Evolutionary conservation across 2,113 vertebrate species (phyloP), one percentile per base, ranked within the genome.

Genomic region (Callorhinus ursinus): DNA sequence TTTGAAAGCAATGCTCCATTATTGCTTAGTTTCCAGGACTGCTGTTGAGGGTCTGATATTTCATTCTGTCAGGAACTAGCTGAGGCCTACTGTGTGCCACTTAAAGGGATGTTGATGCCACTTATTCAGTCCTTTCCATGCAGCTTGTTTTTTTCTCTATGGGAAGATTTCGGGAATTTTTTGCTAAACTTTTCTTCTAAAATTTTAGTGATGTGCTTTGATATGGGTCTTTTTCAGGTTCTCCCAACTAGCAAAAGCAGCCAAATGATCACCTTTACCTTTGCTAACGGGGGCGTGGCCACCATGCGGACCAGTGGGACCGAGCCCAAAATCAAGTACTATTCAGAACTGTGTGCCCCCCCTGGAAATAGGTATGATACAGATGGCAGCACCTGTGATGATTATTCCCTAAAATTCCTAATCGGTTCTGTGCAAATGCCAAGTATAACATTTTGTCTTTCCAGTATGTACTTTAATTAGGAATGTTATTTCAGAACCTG

Each of bases 301-400:
- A 99, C 99, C 71, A 99, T 99, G 98, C 98, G 99, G 97, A 99
- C 99, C 97, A 99, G 99, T 2, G 99, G 99, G 59, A 99, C 99
- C 0, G 99, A 99, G 95, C 99, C 99, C 21, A 99, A 99, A 98
- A 99, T 99, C 98, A 99, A 99, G 98, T 99, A 99, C 97, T 99
- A 99, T 79, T 99, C 99, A 1, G 99, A 99, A 94, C 99, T 99
- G 65, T 99, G 99, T 88, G 99, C 99, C 14, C 99, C 99, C 7
- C 99, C 99, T 88, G 99, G 99, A 94, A 99, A 99, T 98, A 99
- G 99, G 99, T 99, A 98, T 19, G 93, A 1, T 0, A 0, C 13
- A 71, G 10, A 0, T 3, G 16, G n/a, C 26, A 26, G 11, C 46
- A 31, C 42, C 36, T 8, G 1, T 5, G 26, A 5, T 33, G 63